These are phyloP conservation scores for Drosophila multiciliata DNA, from an alignment of 2,888 invertebrate species.

Conservation along the genomic window DNA sequence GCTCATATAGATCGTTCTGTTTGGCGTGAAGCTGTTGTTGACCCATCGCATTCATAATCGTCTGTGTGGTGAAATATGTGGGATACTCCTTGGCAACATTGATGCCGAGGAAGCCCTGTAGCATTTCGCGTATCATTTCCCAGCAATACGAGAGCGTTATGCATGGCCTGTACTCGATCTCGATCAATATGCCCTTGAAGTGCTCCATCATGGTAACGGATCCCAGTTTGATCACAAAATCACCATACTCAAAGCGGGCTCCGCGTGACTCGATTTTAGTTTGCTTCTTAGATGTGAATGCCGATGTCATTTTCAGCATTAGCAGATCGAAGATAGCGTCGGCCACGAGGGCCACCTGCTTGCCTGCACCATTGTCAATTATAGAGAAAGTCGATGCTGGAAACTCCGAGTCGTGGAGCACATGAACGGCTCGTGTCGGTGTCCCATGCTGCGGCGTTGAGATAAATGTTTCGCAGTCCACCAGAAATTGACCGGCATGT, in stretches of 20 bases:
- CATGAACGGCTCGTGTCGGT: constrained; percentile 92
- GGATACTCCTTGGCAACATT: constrained; percentile 90
- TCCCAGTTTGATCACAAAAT: constrained; percentile 97
- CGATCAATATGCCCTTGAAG: constrained; percentile 96
- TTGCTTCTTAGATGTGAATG: constrained; percentile 95
- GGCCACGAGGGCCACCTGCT: constrained; percentile 94
- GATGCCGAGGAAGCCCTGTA: constrained; percentile 95
- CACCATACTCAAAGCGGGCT: constrained; percentile 93
- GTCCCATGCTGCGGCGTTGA: constrained; percentile 88
- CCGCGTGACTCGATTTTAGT: constrained; percentile 95
- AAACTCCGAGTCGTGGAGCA: constrained; percentile 98
- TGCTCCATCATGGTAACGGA: constrained; percentile 96
- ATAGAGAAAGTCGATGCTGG: constrained; percentile 97
- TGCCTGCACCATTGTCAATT: constrained; percentile 92
- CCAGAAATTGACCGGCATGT: constrained; percentile 95
- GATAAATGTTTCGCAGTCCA: constrained; percentile 97
- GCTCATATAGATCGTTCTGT: constrained; percentile 88
- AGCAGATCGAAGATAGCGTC: constrained; percentile 96
- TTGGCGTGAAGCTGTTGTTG: constrained; percentile 82
- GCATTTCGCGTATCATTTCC: constrained; percentile 95
- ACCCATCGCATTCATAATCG: constrained; percentile 82
- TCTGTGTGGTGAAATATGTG: constrained; percentile 85
- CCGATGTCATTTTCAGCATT: constrained; percentile 94
- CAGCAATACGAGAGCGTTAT: constrained; percentile 94
- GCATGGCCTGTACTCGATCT: constrained; percentile 97